These are phyloP conservation scores for Rhogogaster chlorosoma DNA, from an alignment of 2,888 invertebrate genomes.

Conservation along the genomic window DNA sequence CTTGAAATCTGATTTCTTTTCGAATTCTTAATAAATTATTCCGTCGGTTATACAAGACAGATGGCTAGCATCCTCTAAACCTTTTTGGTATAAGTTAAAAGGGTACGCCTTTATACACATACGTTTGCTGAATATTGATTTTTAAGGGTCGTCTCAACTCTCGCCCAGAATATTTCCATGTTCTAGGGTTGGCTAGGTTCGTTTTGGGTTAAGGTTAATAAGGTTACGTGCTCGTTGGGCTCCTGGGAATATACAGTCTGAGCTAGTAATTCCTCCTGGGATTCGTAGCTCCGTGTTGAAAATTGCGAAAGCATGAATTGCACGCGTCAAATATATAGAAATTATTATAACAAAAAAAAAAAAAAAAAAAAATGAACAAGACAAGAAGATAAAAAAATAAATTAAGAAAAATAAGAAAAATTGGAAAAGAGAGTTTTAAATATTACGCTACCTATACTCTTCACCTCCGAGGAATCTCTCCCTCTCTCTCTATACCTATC, in stretches of 20 bases:
- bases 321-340: background rate
- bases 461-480: background rate
- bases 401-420: background rate
- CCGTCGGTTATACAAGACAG: slow-evolving; percentile 5
- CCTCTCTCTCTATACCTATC: background rate
- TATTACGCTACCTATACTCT: background rate
- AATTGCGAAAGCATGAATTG: background rate
- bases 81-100: background rate
- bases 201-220: slow-evolving; percentile 35
- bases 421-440: background rate
- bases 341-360: background rate
- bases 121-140: slow-evolving; percentile 30
- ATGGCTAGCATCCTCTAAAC: background rate
- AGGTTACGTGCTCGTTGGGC: slow-evolving; percentile 32
- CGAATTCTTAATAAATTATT: background rate
- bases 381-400: background rate
- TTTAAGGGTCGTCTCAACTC: background rate
- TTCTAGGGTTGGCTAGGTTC: slow-evolving; percentile 19
- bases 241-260: slow-evolving; percentile 1
- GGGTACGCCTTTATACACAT: background rate
- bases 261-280: slow-evolving; percentile 2
- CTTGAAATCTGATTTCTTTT: background rate
- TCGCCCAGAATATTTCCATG: slow-evolving; percentile 23
- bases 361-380: background rate
- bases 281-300: background rate